A percentile compares a stretch with the other conserved stretches of the same genome.
Evolutionary conservation across 1,140 invertebrate species (phyloP).

Genomic region (Euura saliciscinereae): DNA sequence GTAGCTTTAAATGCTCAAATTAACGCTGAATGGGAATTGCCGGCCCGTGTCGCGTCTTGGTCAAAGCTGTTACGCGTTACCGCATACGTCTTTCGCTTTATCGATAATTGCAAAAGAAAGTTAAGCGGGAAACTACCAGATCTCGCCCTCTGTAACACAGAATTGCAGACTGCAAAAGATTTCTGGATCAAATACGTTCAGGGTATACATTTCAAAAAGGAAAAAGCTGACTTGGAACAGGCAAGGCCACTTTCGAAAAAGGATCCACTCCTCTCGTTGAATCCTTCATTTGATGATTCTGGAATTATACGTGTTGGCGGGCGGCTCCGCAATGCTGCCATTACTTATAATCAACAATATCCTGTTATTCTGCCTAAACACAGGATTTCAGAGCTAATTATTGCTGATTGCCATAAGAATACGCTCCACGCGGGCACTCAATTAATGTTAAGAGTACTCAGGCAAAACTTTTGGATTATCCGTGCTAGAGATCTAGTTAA

Average conservation of each 20-base stretch:
- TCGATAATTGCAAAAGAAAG: background rate
- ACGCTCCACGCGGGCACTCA: too few species aligned
- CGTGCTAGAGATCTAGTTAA: too few species aligned
- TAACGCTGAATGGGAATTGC: background rate
- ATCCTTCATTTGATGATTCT: slow-evolving; percentile 37
- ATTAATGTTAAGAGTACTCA: too few species aligned
- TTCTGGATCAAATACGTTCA: slow-evolving; percentile 4
- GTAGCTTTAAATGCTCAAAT: background rate
- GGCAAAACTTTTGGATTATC: too few species aligned
- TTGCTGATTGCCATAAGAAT: too few species aligned
- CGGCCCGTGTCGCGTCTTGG: background rate
- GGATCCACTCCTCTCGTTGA: slow-evolving; percentile 13
- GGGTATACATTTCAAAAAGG: background rate
- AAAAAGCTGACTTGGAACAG: background rate
- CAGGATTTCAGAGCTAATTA: too few species aligned
- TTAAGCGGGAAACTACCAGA: background rate
- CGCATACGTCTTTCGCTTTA: background rate
- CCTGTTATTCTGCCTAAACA: too few species aligned
- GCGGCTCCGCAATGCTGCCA: slow-evolving; percentile 17
- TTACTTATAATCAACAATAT: too few species aligned
- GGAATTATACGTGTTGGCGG: slow-evolving; percentile 39
- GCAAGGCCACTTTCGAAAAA: background rate
- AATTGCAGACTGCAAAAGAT: background rate
- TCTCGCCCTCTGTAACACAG: too few species aligned
- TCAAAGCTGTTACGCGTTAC: slow-evolving; percentile 8